Conservation (phyloP, 2,797 vertebrate species). For the Megalops cyprinoides region DNA sequence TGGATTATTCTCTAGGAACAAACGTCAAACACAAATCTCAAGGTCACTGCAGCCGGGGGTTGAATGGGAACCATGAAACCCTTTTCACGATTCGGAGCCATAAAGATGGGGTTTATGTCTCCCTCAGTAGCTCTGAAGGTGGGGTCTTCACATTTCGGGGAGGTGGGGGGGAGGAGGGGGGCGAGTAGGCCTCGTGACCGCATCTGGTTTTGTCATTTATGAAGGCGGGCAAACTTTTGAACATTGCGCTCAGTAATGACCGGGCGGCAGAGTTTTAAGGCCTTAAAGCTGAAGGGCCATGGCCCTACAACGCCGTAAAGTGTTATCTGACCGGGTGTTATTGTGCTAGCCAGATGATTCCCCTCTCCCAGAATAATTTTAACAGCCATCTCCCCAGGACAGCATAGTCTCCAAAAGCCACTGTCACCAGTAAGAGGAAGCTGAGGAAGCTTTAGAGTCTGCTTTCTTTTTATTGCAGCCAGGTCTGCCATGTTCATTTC, state of each 20-base stretch:
- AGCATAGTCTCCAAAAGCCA: neutral
- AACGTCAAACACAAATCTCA: slow-evolving; percentile 5
- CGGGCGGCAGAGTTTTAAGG: neutral
- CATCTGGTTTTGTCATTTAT: slow-evolving; percentile 39
- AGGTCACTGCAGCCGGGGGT: neutral
- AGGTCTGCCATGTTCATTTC: slow-evolving; percentile 5
- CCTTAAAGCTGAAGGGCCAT: neutral
- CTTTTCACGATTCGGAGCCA: neutral
- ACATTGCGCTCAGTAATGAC: slow-evolving; percentile 3
- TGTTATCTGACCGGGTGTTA: neutral
- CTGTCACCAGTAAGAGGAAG: neutral
- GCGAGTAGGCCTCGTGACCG: slow-evolving; percentile 7
- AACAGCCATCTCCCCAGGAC: neutral
- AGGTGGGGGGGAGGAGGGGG: no score
- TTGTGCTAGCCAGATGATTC: neutral
- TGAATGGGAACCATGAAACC: slow-evolving; percentile 19
- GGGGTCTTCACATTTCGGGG: slow-evolving; percentile 17
- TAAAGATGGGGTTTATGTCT: slow-evolving; percentile 3
- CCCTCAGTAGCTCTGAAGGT: neutral
- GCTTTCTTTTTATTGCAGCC: neutral
- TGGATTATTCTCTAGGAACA: slow-evolving; percentile 34
- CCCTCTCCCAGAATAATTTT: neutral
- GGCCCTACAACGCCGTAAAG: neutral
- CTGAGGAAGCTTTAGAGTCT: neutral
- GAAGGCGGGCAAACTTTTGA: slow-evolving; percentile 2